A percentile compares a stretch with the other conserved stretches of the same genome.
phyloP scores from a whole-genome alignment of 2,113 vertebrate genomes.

The Odobenus rosmarus region DNA sequence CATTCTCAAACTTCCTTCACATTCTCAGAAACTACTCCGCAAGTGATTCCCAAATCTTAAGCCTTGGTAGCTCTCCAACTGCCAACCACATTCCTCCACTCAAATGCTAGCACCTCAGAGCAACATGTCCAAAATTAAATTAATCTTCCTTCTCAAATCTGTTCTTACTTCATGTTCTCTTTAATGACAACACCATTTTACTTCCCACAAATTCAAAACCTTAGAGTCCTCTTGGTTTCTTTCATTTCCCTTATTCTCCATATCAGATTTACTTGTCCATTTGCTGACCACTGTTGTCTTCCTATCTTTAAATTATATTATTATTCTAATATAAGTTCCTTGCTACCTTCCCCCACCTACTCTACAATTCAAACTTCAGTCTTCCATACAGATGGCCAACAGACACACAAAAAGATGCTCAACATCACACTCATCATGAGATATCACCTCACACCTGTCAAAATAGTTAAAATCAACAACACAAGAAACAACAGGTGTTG shows the following conservation, averaged over 20 bases:
- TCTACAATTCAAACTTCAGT: background rate
- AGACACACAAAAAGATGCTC: background rate
- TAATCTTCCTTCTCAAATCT: background rate
- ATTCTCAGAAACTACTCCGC: slow-evolving; percentile 7
- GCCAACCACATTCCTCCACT: background rate
- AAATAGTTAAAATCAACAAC: background rate
- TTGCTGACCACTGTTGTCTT: background rate
- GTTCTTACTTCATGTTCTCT: background rate
- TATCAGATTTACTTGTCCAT: background rate
- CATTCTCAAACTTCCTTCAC: background rate
- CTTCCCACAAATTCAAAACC: slow-evolving; percentile 36
- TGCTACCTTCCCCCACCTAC: background rate
- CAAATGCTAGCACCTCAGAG: background rate
- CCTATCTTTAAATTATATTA: slow-evolving; percentile 5
- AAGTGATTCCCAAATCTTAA: background rate
- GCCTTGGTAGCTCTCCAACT: background rate
- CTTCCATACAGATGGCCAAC: background rate
- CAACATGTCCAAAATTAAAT: slow-evolving; percentile 1
- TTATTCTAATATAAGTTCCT: background rate
- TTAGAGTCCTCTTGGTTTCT: background rate
- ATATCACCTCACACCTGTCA: background rate
- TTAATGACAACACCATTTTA: background rate
- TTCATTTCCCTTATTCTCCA: background rate
- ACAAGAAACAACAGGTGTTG: background rate
- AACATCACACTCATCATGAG: background rate